A percentile compares a stretch with the other conserved stretches of the same genome.
These are phyloP conservation scores for Pectinophora gossypiella DNA, from an alignment of 1,140 invertebrate species.

Conservation along the genomic window DNA sequence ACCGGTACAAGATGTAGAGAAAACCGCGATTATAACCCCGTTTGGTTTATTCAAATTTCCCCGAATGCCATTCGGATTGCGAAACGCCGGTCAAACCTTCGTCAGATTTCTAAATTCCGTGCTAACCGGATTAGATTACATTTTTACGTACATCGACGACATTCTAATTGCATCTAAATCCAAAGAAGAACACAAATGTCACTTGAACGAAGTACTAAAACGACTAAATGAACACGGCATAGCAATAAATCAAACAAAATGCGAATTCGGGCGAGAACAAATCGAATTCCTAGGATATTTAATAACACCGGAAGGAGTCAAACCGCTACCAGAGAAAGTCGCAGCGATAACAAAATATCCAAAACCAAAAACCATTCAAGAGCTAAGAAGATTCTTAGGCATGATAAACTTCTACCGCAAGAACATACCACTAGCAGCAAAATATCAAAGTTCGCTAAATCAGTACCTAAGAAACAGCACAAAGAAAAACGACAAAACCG, in stretches of 20 bases:
- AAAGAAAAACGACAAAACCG: too few species aligned
- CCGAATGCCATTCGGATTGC: not conserved
- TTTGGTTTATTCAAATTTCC: slow-evolving; percentile 1
- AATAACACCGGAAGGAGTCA: slow-evolving; percentile 41
- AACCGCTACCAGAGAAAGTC: slow-evolving; percentile 26
- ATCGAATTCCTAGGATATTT: slow-evolving; percentile 38
- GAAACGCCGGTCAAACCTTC: not conserved
- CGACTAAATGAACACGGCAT: slow-evolving; percentile 29
- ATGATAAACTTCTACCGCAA: slow-evolving; percentile 23
- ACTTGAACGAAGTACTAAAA: slow-evolving; percentile 26
- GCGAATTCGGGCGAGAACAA: slow-evolving; percentile 15
- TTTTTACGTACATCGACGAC: slow-evolving; percentile 45
- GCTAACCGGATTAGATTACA: slow-evolving; percentile 32
- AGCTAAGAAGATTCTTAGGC: slow-evolving; percentile 15
- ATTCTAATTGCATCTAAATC: slow-evolving; percentile 44
- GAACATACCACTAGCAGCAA: too few species aligned
- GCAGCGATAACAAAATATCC: slow-evolving; percentile 11
- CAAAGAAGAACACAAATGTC: slow-evolving; percentile 30
- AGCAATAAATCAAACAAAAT: slow-evolving; percentile 37
- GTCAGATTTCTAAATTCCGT: slow-evolving; percentile 68
- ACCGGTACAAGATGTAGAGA: slow-evolving; percentile 19
- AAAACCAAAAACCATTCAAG: slow-evolving; percentile 2
- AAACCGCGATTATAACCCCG: slow-evolving; percentile 43
- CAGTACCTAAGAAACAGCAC: too few species aligned
- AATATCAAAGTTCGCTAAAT: too few species aligned